Evolutionary conservation across 2,113 vertebrate genomes (phyloP).

Genomic region (Tupaia tana): DNA sequence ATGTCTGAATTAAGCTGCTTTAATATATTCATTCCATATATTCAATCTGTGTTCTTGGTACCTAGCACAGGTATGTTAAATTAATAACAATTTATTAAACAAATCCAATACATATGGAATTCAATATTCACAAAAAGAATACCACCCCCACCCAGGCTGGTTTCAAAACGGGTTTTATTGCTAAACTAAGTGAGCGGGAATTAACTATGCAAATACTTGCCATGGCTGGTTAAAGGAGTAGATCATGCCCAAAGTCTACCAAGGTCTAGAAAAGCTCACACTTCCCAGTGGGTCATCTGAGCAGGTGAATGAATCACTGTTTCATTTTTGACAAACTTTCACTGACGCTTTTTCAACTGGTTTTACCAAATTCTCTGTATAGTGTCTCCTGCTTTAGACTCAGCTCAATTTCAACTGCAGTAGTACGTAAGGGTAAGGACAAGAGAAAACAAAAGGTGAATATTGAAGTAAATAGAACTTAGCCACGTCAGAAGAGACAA

Average conservation of each 20-base stretch:
- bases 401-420: conserved; percentile 3
- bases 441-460: not conserved
- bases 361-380: not conserved
- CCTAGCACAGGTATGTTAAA: not conserved
- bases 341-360: not conserved
- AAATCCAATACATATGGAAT: not conserved
- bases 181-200: not conserved
- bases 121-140: not conserved
- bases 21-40: not conserved
- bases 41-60: not conserved
- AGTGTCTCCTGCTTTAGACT: not conserved
- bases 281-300: not conserved
- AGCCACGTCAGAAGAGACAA: not conserved
- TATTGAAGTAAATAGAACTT: not conserved
- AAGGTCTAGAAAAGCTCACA: not conserved
- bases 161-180: not conserved
- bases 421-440: not conserved
- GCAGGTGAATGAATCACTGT: not conserved
- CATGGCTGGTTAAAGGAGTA: not conserved
- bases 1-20: not conserved
- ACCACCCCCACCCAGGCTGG: no score
- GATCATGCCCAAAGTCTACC: not conserved
- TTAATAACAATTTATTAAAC: not conserved
- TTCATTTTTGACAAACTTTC: not conserved
- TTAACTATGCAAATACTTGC: not conserved